These are phyloP conservation scores for Apodemia hepburni DNA, from an alignment of 2,888 invertebrate genomes.

Conservation along the genomic window DNA sequence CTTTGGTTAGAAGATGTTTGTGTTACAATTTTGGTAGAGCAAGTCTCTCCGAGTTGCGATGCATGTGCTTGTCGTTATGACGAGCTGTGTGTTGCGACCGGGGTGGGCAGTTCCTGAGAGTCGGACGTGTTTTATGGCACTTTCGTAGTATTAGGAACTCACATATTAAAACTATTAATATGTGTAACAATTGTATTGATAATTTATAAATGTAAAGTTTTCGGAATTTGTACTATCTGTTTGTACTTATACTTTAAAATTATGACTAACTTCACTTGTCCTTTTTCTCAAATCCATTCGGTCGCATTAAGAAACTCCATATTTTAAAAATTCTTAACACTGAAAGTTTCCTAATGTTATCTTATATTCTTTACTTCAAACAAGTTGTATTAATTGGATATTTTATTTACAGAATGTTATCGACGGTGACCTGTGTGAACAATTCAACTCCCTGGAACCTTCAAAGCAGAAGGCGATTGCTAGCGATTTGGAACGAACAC, in stretches of 20 bases:
- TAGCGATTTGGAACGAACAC: slow-evolving; percentile 95
- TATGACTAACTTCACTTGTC: too few species aligned
- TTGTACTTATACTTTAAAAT: too few species aligned
- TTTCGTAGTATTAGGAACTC: slow-evolving; percentile 67
- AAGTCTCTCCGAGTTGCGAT: slow-evolving; percentile 34
- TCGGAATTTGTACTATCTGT: too few species aligned
- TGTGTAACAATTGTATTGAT: too few species aligned
- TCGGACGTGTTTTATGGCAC: slow-evolving; percentile 47
- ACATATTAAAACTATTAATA: slow-evolving; percentile 39
- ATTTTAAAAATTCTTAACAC: too few species aligned
- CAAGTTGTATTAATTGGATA: neutral
- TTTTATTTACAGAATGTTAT: slow-evolving; percentile 89
- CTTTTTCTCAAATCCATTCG: too few species aligned
- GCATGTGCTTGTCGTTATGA: slow-evolving; percentile 54
- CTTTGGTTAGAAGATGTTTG: slow-evolving; percentile 42
- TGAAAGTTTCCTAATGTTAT: too few species aligned
- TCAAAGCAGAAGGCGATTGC: slow-evolving; percentile 97
- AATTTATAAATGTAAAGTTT: too few species aligned
- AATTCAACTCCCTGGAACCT: slow-evolving; percentile 97
- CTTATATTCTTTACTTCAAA: too few species aligned
- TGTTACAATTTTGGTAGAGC: slow-evolving; percentile 74
- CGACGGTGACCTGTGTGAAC: slow-evolving; percentile 99
- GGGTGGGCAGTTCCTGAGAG: slow-evolving; percentile 61
- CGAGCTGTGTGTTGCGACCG: slow-evolving; percentile 41
- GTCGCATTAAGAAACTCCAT: too few species aligned